A percentile compares a stretch with the other conserved stretches of the same genome.
Evolutionary conservation across 2,113 vertebrate genomes (phyloP).

Genomic region (Triplophysa tibetana): DNA sequence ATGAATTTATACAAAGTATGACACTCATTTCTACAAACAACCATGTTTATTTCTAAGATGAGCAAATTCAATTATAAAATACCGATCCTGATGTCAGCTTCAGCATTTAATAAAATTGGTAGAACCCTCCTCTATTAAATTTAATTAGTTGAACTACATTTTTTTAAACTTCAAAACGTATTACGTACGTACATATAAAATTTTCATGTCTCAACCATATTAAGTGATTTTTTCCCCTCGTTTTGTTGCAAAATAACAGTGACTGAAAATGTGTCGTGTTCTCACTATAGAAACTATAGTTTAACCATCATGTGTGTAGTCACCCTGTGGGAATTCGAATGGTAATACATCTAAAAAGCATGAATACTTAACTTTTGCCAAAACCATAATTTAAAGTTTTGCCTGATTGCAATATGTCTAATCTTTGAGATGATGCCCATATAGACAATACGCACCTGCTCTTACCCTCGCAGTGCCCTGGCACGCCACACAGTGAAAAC

Average conservation of each 20-base stretch:
- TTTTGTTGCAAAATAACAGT: background rate
- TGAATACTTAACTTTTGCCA: too few relatives aligned
- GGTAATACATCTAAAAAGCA: too few relatives aligned
- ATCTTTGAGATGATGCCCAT: background rate
- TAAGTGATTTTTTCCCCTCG: too few relatives aligned
- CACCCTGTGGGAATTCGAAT: too few relatives aligned
- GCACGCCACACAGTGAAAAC: background rate
- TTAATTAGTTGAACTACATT: background rate
- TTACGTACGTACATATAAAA: too few relatives aligned
- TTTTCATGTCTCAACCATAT: background rate
- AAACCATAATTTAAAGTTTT: too few relatives aligned
- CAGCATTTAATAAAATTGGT: background rate
- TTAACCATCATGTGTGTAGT: too few relatives aligned
- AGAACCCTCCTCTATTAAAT: background rate
- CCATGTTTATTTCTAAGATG: too few relatives aligned
- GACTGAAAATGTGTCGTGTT: too few relatives aligned
- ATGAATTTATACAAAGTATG: background rate
- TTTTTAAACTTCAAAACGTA: background rate
- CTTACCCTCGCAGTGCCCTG: background rate
- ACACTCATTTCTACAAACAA: background rate
- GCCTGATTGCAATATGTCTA: conserved; percentile 21
- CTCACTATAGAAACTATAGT: too few relatives aligned
- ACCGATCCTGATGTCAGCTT: background rate
- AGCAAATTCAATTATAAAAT: background rate
- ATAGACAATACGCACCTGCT: conserved; percentile 16